Base-by-base conservation (phyloP, 2,797 vertebrate genomes). In the Catamblyrhynchus diadema region DNA sequence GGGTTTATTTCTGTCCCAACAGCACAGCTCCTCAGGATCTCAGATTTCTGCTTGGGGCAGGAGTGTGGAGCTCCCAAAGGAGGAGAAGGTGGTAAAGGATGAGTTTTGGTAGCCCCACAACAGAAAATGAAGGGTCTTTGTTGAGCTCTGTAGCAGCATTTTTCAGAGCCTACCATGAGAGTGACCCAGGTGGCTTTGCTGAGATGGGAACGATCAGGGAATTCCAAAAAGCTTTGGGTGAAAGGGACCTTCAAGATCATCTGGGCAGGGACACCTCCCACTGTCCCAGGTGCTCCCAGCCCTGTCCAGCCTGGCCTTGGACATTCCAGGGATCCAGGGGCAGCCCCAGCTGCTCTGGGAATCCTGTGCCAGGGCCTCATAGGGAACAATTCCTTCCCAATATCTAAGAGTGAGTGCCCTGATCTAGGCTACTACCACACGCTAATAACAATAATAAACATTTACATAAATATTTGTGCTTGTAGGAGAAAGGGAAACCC, bases 301-400 rank as follows among this genome's bases (percentile, higher is more conserved):
- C 32, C 14, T 3, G 1, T 44, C 61, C 56, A 69, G 0, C 47
- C 33, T 2, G 5, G 30, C 12, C 33, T 18, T 2, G 73, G 48
- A 0, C 25, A 37, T 8, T 64, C 57, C 74, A 86, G 57, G 27
- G 65, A 48, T 69, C 19, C 64, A 78, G 72, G 41, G 10, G 8
- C 9, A 53, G 72, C 72, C 12, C 2, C 35, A 62, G 35, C 83
- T 25, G 1, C 54, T 53, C 53, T 53, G 39, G 54, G 53, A 2
- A 51, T 4, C 27, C 39, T 77, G 24, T 30, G n/a, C 39, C 81
- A 85, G 45, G 2, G 0, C 47, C 48, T 70, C 42, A 2, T 0
- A 11, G 22, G 42, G 27, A 50, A 20, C 0, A 56, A 71, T 24
- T 64, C n/a, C 42, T 57, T 64, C 59, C 35, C 44, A 28, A 4